phyloP scores from a whole-genome alignment of 2,797 vertebrate genomes.

The Pseudochirops cupreus region DNA sequence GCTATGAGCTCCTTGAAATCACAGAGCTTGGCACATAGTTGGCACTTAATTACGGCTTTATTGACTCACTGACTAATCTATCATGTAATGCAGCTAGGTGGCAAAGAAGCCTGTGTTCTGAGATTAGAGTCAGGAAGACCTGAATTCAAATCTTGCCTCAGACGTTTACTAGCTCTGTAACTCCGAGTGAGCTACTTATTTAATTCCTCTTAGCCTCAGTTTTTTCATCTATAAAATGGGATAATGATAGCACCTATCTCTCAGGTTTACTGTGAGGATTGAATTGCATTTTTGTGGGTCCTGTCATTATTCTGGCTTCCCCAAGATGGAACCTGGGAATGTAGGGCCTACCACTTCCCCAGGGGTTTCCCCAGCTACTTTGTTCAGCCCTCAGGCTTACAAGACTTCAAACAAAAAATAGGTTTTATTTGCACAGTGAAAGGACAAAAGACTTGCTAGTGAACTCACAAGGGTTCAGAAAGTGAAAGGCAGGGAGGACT shows the following conservation, averaged over 20 bases:
- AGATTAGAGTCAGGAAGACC: not conserved
- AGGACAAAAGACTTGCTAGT: not conserved
- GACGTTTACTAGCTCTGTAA: not conserved
- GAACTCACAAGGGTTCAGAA: not conserved
- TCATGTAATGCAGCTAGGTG: not conserved
- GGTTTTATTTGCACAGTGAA: not conserved
- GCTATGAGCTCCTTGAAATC: not conserved
- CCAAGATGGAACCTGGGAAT: not conserved
- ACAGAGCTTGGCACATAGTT: not conserved
- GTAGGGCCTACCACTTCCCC: not conserved
- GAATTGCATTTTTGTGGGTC: not conserved
- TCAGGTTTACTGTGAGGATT: not conserved
- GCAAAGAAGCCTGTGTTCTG: not conserved
- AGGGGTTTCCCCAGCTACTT: not conserved
- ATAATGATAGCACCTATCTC: not conserved
- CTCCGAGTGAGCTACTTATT: not conserved
- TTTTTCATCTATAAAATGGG: not conserved
- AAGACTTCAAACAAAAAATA: not conserved
- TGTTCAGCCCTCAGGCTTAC: not conserved
- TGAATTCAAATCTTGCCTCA: not conserved
- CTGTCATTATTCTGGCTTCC: not conserved
- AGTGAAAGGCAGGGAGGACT: not conserved
- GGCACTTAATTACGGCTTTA: no score
- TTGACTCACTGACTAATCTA: no score
- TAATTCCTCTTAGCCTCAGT: not conserved